Evolutionary conservation across 2,888 invertebrate species (phyloP), one percentile per base, ranked within the genome.

Genomic region (Yponomeuta evonymella): DNA sequence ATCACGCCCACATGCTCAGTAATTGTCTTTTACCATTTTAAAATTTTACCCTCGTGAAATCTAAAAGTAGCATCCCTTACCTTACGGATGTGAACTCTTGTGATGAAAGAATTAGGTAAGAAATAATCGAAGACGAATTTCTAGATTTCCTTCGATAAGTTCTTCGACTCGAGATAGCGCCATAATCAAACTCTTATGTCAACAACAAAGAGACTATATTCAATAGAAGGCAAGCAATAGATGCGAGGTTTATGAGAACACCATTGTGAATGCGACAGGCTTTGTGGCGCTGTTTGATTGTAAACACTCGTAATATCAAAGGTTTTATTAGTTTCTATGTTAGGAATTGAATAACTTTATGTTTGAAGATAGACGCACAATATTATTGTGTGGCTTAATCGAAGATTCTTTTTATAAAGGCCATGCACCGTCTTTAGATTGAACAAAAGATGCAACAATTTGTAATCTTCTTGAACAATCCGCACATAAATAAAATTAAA

Each of bases 171-270:
- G 51, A 58, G 51, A 15, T 5, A 12, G 51, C 51, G 51, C 51
- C 51, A 15, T 58, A 58, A 15, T 12, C 51, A 58, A 3, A 58
- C 65, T 65, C 33, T 65, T 29, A 30, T 30, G 30, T 10, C 65
- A 67, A 12, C n/a, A 67, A 67, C 43, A 67, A n/a, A 15, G 33
- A 43, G n/a, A 15, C 36, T 36, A 43, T 43, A 48, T 67, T 67
- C 67, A 36, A 67, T 67, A 67, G 67, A 36, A 67, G 48, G 12
- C 36, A 30, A 68, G 62, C 62, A 70, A 70, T 70, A 36, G 70
- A 63, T 43, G 36, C 33, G n/a, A 23, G 36, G 30, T 70, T 70
- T 70, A 70, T 36, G 62, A 63, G 70, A 63, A 23, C 10, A 62
- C 43, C 29, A 63, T 70, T 70, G 23, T 70, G 29, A 29, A 63